Percentiles rank a stretch among this genome's conserved stretches.
phyloP scores from a whole-genome alignment of 2,888 invertebrate genomes.

The Polyploca ridens region DNA sequence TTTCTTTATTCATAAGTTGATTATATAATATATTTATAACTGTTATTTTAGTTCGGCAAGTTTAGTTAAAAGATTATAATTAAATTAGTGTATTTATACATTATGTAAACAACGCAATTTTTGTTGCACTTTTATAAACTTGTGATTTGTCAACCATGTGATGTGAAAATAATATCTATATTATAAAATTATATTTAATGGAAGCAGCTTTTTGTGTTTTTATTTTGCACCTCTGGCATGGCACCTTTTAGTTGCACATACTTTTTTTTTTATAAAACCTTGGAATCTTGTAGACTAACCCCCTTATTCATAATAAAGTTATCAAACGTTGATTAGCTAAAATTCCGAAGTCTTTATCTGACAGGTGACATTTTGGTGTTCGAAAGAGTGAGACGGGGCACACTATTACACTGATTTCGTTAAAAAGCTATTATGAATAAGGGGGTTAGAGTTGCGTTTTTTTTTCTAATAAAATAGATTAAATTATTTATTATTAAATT shows the following conservation, averaged over 20 bases:
- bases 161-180: constrained; percentile 44
- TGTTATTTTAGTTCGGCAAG: background rate
- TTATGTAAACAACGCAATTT: background rate
- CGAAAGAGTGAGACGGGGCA: too few species aligned
- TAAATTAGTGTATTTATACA: background rate
- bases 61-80: background rate
- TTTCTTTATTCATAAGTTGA: constrained; percentile 14
- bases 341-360: too few species aligned
- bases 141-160: constrained; percentile 38
- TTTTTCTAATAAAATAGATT: too few species aligned
- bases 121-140: constrained; percentile 10
- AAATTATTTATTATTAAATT: too few species aligned
- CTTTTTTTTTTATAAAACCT: too few species aligned
- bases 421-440: too few species aligned
- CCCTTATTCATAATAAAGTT: too few species aligned
- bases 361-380: too few species aligned
- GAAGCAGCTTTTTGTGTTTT: constrained; percentile 71
- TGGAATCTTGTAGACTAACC: too few species aligned
- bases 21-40: constrained; percentile 19
- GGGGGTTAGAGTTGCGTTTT: too few species aligned
- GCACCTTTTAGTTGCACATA: constrained; percentile 33
- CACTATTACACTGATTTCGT: too few species aligned
- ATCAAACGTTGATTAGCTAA: too few species aligned
- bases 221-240: constrained; percentile 53
- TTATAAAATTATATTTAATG: constrained; percentile 70